Base-by-base conservation (phyloP, 2,113 vertebrate genomes). In the Perca schrenkii region DNA sequence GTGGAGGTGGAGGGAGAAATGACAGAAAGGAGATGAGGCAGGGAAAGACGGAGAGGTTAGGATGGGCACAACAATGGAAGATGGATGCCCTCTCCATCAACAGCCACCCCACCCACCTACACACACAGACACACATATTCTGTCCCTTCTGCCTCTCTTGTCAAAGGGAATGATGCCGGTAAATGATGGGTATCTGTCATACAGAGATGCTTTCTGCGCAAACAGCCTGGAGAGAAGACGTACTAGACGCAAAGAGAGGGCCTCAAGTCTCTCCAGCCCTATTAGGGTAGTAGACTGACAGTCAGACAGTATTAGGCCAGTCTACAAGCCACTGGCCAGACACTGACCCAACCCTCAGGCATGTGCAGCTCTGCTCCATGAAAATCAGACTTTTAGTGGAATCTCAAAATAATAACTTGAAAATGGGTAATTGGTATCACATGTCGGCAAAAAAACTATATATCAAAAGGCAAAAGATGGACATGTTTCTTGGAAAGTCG, bases 181-280 rank as follows among this genome's bases (percentile, higher is more conserved):
- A 82, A 90, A 89, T 91, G 89, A 92, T 86, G 79, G 80, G 78
- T 87, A 69, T 88, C 82, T 93, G 90, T 89, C 86, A 90, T 68
- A 67, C 62, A 66, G 77, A 69, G 79, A 81, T 58, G 69, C 70
- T 83, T n/a, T 74, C 58, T 77, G 68, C 19, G 34, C 68, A 79
- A 74, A 86, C 82, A 85, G 91, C 80, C 89, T 67, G 78, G 75
- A 73, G 84, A 83, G 67, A 79, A 79, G 80, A 91, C 80, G 80
- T 62, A 82, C 82, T 80, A 68, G 85, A 83, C 22, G 65, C 88
- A 86, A 36, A 78, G 68, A 90, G 82, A 81, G 82, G 80, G 82
- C 84, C 80, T 89, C 52, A n/a, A 85, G 82, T 91, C 72, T 87
- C 63, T 80, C 31, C 28, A 34, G 76, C 71, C 85, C 46, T 87